A percentile compares a stretch with the other conserved stretches of the same genome.
Conservation (phyloP, 37 sponge, comb jelly and placozoan species). For the Cliona cf. orientalis region DNA sequence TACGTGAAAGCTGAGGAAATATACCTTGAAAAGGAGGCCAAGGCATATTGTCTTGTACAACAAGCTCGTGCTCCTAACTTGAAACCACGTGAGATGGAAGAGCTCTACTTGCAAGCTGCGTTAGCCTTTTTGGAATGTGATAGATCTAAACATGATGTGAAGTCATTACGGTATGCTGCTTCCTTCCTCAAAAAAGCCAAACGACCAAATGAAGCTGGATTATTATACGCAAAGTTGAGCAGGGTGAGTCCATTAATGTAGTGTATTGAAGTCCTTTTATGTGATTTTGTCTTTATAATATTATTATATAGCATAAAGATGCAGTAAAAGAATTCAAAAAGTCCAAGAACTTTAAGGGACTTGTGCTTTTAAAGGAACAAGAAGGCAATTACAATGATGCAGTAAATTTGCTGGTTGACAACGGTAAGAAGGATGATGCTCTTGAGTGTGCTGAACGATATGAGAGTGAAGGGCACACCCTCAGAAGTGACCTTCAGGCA, state of each 20-base stretch:
- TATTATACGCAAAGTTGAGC: constrained; percentile 8
- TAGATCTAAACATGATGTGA: constrained; percentile 5
- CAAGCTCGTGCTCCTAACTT: constrained; percentile 1
- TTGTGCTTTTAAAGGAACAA: constrained; percentile 15
- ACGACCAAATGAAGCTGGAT: constrained; percentile 25
- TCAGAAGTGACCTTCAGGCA: not conserved
- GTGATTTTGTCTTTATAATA: not conserved
- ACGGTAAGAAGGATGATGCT: constrained; percentile 1
- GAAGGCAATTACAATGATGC: constrained; percentile 28
- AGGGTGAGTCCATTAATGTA: constrained; percentile 41
- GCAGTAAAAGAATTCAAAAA: constrained; percentile 42
- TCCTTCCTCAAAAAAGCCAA: constrained; percentile 58
- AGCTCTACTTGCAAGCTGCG: constrained; percentile 56
- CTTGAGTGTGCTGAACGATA: constrained; percentile 21
- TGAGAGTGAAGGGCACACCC: not conserved
- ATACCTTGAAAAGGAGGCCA: constrained; percentile 39
- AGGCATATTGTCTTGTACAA: constrained; percentile 26
- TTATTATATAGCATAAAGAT: constrained; percentile 31
- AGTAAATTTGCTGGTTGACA: not conserved
- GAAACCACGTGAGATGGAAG: constrained; percentile 4
- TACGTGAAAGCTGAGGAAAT: constrained; percentile 41
- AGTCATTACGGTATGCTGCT: constrained; percentile 49
- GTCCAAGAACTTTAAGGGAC: constrained; percentile 16
- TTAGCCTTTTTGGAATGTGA: constrained; percentile 49
- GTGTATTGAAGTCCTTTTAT: not conserved